Percentiles rank a stretch among this genome's conserved stretches.
phyloP scores from a whole-genome alignment of 2,888 invertebrate genomes.

The Ectemnius cavifrons region DNA sequence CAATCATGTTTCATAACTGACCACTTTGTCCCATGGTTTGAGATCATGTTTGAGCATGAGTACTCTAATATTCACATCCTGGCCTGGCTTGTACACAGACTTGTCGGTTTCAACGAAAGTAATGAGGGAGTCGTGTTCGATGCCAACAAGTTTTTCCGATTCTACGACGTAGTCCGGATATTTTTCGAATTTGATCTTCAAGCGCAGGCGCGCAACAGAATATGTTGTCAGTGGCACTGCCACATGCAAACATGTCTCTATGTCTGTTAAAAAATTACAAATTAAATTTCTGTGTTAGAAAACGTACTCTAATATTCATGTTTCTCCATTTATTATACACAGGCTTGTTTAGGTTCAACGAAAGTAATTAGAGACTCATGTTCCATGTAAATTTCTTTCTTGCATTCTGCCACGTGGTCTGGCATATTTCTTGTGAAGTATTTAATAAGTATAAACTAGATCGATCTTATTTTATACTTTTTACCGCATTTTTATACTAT shows the following conservation, averaged over 20 bases:
- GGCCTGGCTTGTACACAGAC: conserved; percentile 82
- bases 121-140: conserved; percentile 80
- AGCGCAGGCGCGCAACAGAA: conserved; percentile 62
- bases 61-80: conserved; percentile 80
- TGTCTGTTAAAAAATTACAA: conserved; percentile 54
- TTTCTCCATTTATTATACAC: conserved; percentile 82
- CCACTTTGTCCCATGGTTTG: conserved; percentile 79
- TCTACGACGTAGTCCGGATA: conserved; percentile 76
- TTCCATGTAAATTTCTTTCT: conserved; percentile 78
- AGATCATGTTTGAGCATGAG: conserved; percentile 81
- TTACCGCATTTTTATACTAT: too few species aligned
- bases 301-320: conserved; percentile 79
- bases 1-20: conserved; percentile 66
- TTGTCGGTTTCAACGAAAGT: conserved; percentile 82
- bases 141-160: conserved; percentile 74
- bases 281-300: too few species aligned
- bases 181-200: conserved; percentile 73
- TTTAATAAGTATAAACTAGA: too few species aligned
- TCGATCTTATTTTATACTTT: too few species aligned
- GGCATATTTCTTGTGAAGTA: conserved; percentile 52
- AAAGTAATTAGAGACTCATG: conserved; percentile 80
- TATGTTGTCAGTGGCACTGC: conserved; percentile 68
- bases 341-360: conserved; percentile 82
- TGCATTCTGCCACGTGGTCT: conserved; percentile 74
- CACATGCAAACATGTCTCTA: conserved; percentile 72